Base-by-base conservation (phyloP, 2,797 vertebrate species). In the Steatocranus sp. region DNA sequence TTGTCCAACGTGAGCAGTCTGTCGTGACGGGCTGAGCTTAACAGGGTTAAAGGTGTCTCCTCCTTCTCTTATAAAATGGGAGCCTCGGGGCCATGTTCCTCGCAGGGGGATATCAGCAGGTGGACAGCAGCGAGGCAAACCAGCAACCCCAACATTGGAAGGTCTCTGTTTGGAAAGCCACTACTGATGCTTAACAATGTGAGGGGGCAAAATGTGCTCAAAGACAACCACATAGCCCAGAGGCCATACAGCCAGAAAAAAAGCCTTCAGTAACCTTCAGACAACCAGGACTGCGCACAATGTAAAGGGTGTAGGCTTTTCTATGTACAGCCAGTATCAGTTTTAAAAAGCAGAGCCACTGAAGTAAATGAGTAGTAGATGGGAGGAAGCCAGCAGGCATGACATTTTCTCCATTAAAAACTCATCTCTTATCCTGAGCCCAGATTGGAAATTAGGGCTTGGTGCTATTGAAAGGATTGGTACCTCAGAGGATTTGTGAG, bases 401-500 rank as follows among this genome's bases (percentile, higher is more conserved):
- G 87, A 93, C 88, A 88, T 85, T 91, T 84, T 90, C 86, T 90
- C 85, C 89, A 92, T 94, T 94, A 94, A 92, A 91, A 91, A 80
- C 91, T 86, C 88, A 90, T 93, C 84, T 87, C 82, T 91, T 86
- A 86, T 88, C 82, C 88, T 7, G 18, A 83, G 84, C 58, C 48
- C 87, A 80, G 86, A 91, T 87, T 86, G 89, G 86, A 93, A 91
- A 93, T 92, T 81, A 87, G 53, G 81, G 76, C 75, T 82, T 81
- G 85, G 75, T 87, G 80, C 86, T 74, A 79, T 53, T 80, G 82
- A 90, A 76, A 7, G 70, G 81, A 87, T 82, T 87, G 87, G 80
- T 77, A 84, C 79, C 83, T 86, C 79, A 9, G 76, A 81, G 77
- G 82, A 89, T 87, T 87, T 88, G 88, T 86, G 90, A 81, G 83